phyloP scores from a whole-genome alignment of 2,797 vertebrate genomes.

The Gobionotothen gibberifrons region DNA sequence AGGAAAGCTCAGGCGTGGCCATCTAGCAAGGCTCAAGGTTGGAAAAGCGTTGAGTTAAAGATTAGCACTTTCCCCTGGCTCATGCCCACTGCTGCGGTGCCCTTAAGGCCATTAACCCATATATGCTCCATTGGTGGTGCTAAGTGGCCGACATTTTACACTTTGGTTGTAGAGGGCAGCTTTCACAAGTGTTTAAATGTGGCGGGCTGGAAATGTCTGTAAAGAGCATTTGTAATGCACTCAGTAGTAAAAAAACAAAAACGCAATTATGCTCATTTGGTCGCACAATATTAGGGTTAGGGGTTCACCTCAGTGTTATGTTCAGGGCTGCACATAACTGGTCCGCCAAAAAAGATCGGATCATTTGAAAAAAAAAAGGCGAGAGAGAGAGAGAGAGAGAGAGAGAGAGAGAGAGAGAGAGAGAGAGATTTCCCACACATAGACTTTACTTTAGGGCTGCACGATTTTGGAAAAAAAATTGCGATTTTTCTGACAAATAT shows the following conservation, averaged over 20 bases:
- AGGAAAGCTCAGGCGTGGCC: not conserved
- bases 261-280: not conserved
- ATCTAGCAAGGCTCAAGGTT: not conserved
- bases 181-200: not conserved
- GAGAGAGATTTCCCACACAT: too few relatives aligned
- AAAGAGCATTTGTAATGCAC: not conserved
- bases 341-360: too few relatives aligned
- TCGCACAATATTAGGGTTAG: not conserved
- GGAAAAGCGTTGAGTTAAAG: conserved; percentile 20
- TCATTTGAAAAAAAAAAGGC: too few relatives aligned
- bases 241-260: not conserved
- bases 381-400: too few relatives aligned
- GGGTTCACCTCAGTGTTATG: not conserved
- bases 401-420: too few relatives aligned
- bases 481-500: too few relatives aligned
- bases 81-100: conserved; percentile 8
- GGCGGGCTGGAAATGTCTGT: not conserved
- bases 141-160: conserved; percentile 6
- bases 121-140: conserved; percentile 10
- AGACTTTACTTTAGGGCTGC: too few relatives aligned
- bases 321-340: too few relatives aligned
- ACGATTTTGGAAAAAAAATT: too few relatives aligned
- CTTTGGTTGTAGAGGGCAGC: not conserved
- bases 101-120: conserved; percentile 17
- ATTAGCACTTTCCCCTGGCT: conserved; percentile 8